phyloP scores from a whole-genome alignment of 2,797 vertebrate species.

The Tarsius wallacei region DNA sequence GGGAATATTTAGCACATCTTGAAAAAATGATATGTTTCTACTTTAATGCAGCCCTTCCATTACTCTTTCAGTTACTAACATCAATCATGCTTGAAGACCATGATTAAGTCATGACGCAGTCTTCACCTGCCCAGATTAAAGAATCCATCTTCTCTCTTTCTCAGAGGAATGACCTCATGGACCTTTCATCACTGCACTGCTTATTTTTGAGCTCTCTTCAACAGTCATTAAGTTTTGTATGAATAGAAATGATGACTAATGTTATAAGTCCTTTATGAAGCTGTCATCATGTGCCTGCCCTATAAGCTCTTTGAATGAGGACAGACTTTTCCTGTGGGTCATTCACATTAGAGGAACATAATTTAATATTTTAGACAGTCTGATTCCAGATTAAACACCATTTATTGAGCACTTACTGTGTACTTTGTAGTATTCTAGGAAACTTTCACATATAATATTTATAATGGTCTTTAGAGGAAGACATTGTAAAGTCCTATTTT shows the following conservation, averaged over 20 bases:
- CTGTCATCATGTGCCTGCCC: background rate
- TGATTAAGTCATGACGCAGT: slow-evolving; percentile 50
- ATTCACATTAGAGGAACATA: background rate
- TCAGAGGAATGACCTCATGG: slow-evolving; percentile 43
- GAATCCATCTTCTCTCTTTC: slow-evolving; percentile 43
- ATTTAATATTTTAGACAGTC: background rate
- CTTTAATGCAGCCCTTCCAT: slow-evolving; percentile 35
- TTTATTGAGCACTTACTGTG: background rate
- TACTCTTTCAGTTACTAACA: slow-evolving; percentile 29
- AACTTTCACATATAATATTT: background rate
- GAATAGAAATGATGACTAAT: slow-evolving; percentile 53
- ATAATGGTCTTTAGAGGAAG: slow-evolving; percentile 17
- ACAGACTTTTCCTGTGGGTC: background rate
- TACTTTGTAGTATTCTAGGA: background rate
- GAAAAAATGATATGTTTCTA: slow-evolving; percentile 21
- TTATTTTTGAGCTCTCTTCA: slow-evolving; percentile 54
- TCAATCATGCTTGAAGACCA: slow-evolving; percentile 58
- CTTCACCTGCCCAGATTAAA: slow-evolving; percentile 60
- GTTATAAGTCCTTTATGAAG: background rate
- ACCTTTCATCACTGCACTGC: slow-evolving; percentile 18
- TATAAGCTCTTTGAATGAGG: background rate
- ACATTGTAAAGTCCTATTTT: background rate
- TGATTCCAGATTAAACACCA: background rate
- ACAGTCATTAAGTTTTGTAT: slow-evolving; percentile 31
- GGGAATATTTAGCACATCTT: background rate